These are phyloP conservation scores for Ornithoptera priamus DNA, from an alignment of 2,888 invertebrate genomes.

Conservation along the genomic window DNA sequence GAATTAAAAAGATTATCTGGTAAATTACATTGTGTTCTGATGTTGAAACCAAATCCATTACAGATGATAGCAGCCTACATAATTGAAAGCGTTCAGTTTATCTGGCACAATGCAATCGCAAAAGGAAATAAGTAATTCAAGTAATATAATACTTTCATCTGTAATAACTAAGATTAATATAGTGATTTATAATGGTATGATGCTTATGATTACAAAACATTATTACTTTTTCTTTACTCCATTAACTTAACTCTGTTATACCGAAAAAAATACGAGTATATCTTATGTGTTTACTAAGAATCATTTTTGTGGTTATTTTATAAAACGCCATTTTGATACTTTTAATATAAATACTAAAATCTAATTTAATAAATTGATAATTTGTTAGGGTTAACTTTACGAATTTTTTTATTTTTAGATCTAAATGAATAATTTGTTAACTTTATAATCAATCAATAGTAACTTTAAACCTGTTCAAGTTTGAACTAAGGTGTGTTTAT, in stretches of 20 bases:
- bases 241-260: neutral
- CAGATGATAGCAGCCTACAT: slow-evolving; percentile 24
- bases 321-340: too few relatives aligned
- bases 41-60: slow-evolving; percentile 29
- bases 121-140: slow-evolving; percentile 23
- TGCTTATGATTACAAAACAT: neutral
- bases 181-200: neutral
- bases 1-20: slow-evolving; percentile 25
- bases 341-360: too few relatives aligned
- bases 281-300: too few relatives aligned
- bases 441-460: too few relatives aligned
- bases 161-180: neutral
- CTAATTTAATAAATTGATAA: too few relatives aligned
- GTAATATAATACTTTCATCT: slow-evolving; percentile 13
- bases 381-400: too few relatives aligned
- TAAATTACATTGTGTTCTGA: slow-evolving; percentile 26
- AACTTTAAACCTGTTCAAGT: too few relatives aligned
- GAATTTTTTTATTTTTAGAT: too few relatives aligned
- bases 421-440: too few relatives aligned
- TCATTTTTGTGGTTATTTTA: too few relatives aligned
- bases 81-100: slow-evolving; percentile 29
- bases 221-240: neutral
- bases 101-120: slow-evolving; percentile 25
- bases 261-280: too few relatives aligned
- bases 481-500: too few relatives aligned